Base-by-base conservation (phyloP, 2,113 vertebrate genomes). In the Aix galericulata region DNA sequence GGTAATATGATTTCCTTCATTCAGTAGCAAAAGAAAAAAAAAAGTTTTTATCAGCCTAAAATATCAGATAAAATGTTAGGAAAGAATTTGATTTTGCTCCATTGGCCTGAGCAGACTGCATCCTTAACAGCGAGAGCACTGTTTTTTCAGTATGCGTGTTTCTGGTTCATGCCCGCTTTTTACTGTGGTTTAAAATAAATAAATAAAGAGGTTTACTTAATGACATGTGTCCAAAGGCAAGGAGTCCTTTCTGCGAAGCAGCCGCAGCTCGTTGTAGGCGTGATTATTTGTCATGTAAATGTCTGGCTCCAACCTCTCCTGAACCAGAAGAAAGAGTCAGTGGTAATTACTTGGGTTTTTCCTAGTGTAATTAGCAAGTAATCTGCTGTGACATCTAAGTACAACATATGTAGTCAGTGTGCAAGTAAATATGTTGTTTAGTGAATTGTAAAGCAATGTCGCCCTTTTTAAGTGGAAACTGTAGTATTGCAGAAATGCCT, bases 361-460 rank as follows among this genome's bases (percentile, higher is more conserved):
- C 86, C 78, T 83, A 16, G 86, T 91, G 40, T 95, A 96, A 96
- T 97, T 96, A 96, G 81, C 69, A 77, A 91, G 81, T 96, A 95
- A 96, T 97, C 83, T 95, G 92, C 92, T 95, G 83, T 96, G 94
- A 94, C 94, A 92, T 63, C 91, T 76, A 88, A 91, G 81, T 87
- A 76, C 94, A 82, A 88, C 86, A 53, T 95, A 60, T 76, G 58
- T 83, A 88, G 86, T 93, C 79, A 88, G 17, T 34, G 4, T 86
- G 40, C 38, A 34, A 91, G 58, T 89, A 93, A 90, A 95, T 63
- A 77, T 84, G 87, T 63, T 77, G 73, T 53, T 94, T 95, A 79
- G 60, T 92, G 81, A 88, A 78, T 88, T 91, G 40, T 82, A 92
- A 91, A 84, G 67, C 78, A 46, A 6, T 60, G 53, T 88, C 2